Conservation (phyloP, 2,113 vertebrate species). For the Odocoileus hemionus region DNA sequence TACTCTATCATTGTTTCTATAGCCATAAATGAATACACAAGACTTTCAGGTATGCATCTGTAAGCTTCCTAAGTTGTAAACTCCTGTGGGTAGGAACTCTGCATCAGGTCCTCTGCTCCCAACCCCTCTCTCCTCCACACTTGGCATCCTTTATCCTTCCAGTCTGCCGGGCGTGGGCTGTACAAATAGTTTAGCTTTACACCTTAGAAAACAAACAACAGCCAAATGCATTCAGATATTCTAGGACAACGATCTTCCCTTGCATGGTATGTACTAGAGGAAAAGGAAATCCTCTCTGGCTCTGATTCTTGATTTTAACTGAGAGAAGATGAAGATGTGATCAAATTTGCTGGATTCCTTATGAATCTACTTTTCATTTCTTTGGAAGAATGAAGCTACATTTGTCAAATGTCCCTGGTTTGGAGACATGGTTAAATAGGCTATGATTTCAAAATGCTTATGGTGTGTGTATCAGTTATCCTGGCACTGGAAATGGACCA, state of each 20-base stretch:
- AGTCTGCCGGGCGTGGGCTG: neutral
- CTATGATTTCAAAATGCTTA: neutral
- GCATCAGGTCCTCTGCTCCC: neutral
- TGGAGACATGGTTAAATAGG: neutral
- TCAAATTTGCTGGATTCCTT: neutral
- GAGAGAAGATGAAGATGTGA: neutral
- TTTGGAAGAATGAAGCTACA: neutral
- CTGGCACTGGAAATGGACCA: neutral
- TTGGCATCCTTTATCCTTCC: neutral
- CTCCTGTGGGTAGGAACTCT: neutral
- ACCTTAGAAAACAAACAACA: neutral
- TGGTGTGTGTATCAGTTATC: neutral
- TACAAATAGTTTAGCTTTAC: neutral
- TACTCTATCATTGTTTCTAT: neutral
- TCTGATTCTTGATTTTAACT: neutral
- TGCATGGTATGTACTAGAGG: neutral
- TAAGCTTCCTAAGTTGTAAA: neutral
- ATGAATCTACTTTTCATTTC: neutral
- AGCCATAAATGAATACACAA: neutral
- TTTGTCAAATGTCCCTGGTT: neutral
- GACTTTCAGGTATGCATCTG: neutral
- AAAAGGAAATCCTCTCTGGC: neutral
- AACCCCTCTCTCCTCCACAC: neutral
- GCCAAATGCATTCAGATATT: neutral
- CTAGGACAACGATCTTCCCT: neutral